A percentile compares a stretch with the other conserved stretches of the same genome.
These are phyloP conservation scores for Pempheris klunzingeri DNA, from an alignment of 2,797 vertebrate species.

Conservation along the genomic window DNA sequence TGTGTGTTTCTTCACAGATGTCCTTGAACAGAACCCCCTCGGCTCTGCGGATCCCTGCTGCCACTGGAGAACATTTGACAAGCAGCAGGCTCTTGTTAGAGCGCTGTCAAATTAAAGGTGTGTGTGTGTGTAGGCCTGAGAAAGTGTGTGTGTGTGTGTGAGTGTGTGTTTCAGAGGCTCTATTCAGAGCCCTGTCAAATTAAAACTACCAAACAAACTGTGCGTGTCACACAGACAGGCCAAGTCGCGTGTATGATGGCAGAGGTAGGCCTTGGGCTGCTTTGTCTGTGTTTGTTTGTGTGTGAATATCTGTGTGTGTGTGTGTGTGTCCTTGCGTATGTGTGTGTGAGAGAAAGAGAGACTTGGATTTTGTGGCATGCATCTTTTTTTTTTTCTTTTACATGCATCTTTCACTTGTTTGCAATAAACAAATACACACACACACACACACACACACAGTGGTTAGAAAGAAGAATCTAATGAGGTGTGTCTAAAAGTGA, in stretches of 20 bases:
- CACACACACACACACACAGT: slow-evolving; percentile 26
- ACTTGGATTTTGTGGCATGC: slow-evolving; percentile 41
- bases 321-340: slow-evolving; percentile 8
- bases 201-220: slow-evolving; percentile 88
- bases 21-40: slow-evolving; percentile 88
- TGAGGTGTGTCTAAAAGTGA: slow-evolving; percentile 54
- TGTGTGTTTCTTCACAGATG: slow-evolving; percentile 78
- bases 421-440: slow-evolving; percentile 61
- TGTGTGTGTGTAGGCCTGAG: slow-evolving; percentile 64
- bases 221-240: slow-evolving; percentile 80
- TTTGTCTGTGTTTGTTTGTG: slow-evolving; percentile 78
- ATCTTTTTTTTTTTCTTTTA: slow-evolving; percentile 32
- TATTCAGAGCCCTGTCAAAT: slow-evolving; percentile 86
- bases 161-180: slow-evolving; percentile 69
- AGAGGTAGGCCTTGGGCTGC: slow-evolving; percentile 70
- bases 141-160: slow-evolving; percentile 38
- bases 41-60: slow-evolving; percentile 85
- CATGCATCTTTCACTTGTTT: slow-evolving; percentile 61
- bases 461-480: slow-evolving; percentile 44
- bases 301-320: slow-evolving; percentile 47
- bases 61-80: slow-evolving; percentile 86
- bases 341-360: slow-evolving; percentile 32
- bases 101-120: slow-evolving; percentile 89
- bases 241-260: slow-evolving; percentile 69
- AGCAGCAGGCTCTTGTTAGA: slow-evolving; percentile 88